These are phyloP conservation scores for Sterna hirundo DNA, from an alignment of 2,113 vertebrate genomes.

Conservation along the genomic window DNA sequence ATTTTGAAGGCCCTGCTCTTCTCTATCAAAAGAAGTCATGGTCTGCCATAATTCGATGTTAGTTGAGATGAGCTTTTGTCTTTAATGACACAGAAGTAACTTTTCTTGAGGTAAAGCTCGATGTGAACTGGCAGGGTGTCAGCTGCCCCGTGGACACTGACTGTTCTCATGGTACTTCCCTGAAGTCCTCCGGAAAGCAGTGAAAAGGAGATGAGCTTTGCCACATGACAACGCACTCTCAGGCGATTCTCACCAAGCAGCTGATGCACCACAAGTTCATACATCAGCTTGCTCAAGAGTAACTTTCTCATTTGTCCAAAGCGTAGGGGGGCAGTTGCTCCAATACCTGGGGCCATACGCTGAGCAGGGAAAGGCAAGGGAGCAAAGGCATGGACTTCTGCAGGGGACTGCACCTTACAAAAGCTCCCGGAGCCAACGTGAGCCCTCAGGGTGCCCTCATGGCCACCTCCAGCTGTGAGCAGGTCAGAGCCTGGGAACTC, in stretches of 20 bases:
- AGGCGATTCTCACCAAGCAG: background rate
- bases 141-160: background rate
- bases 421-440: background rate
- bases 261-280: background rate
- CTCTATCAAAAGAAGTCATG: background rate
- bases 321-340: rapidly evolving
- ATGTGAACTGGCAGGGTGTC: background rate
- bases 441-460: background rate
- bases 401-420: background rate
- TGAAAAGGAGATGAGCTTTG: background rate
- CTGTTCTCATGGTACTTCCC: background rate
- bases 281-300: background rate
- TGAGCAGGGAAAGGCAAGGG: background rate
- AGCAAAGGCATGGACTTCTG: background rate
- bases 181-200: background rate
- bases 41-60: background rate
- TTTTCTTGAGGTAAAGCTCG: background rate
- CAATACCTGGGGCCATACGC: rapidly evolving
- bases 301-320: background rate
- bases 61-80: background rate
- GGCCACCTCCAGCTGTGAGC: background rate
- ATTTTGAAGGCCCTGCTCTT: background rate
- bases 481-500: background rate
- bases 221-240: background rate
- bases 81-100: background rate